Conservation (phyloP, 2,797 vertebrate species). For the Hyperoplus lanceolatus region DNA sequence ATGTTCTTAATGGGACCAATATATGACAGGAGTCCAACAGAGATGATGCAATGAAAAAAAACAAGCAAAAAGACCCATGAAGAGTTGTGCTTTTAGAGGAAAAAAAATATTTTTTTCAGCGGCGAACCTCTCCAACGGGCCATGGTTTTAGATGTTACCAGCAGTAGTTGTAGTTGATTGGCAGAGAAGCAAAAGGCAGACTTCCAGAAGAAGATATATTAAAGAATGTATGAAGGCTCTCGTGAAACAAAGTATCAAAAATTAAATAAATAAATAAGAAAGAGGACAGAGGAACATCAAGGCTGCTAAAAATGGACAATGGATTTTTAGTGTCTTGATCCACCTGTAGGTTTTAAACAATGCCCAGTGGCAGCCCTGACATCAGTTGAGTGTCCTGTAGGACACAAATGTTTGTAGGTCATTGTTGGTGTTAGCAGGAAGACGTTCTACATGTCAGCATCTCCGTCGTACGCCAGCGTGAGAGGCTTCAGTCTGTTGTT, state of each 20-base stretch:
- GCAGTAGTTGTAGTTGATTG: slow-evolving; percentile 55
- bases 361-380: slow-evolving; percentile 39
- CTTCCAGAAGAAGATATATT: slow-evolving; percentile 71
- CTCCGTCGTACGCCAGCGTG: slow-evolving; percentile 97
- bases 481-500: slow-evolving; percentile 98
- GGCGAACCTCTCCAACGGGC: slow-evolving; percentile 34
- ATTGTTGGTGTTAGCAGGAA: slow-evolving; percentile 12
- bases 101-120: slow-evolving; percentile 33
- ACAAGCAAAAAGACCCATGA: slow-evolving; percentile 17
- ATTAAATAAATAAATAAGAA: slow-evolving; percentile 22
- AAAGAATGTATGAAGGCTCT: slow-evolving; percentile 81
- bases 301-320: slow-evolving; percentile 65
- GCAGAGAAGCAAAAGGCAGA: slow-evolving; percentile 77
- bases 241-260: slow-evolving; percentile 76
- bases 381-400: slow-evolving; percentile 30
- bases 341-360: slow-evolving; percentile 26
- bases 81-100: slow-evolving; percentile 72
- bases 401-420: slow-evolving; percentile 37
- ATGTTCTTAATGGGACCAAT: slow-evolving; percentile 9
- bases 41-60: slow-evolving; percentile 29
- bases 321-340: slow-evolving; percentile 49
- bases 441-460: slow-evolving; percentile 93
- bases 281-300: slow-evolving; percentile 30
- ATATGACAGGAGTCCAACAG: neutral
- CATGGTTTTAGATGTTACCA: slow-evolving; percentile 46